Evolutionary conservation across 2,113 vertebrate genomes (phyloP), one percentile per base, ranked within the genome.

Genomic region (Gasterosteus nipponicus): DNA sequence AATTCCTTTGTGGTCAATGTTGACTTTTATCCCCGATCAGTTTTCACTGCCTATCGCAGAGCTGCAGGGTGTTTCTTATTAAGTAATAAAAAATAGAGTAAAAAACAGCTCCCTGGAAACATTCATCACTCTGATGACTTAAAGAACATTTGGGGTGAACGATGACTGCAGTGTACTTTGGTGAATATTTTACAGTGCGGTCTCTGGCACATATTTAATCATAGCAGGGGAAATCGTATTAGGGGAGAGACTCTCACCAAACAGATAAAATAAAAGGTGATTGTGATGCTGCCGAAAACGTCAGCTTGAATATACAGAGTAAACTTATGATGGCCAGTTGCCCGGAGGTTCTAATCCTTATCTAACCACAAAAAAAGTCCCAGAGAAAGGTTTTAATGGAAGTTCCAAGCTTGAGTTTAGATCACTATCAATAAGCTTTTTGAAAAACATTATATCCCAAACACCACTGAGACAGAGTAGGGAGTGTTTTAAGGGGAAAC

Each of bases 171-270:
- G 54, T 56, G 60, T 39, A 46, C 56, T 88, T 65, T 56, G n/a
- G 76, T 84, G 80, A 78, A 84, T 81, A 39, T 80, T 85, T 67
- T 81, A 79, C 69, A 67, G 38, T 31, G 35, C 51, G 60, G 46
- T 38, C 76, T 75, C 39, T 12, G 60, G 68, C 57, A 63, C 18
- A 29, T 33, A 57, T 63, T 87, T 77, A 78, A 89, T 85, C 86
- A 82, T 59, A 38, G 58, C 3, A n/a, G 54, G 47, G 39, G 62
- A 86, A 82, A 81, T 65, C 16, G 33, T 56, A 69, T 81, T 78
- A 64, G 59, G 29, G 57, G n/a, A 69, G 22, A 80, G 46, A 77
- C 80, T 61, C 67, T 84, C 62, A 70, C 33, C 46, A 22, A 54
- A 65, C 42, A 70, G 70, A 84, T 73, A 74, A 65, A 86, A 33